These are phyloP conservation scores for Parauchenoglanis ngamensis DNA, from an alignment of 2,797 vertebrate genomes.

Conservation along the genomic window DNA sequence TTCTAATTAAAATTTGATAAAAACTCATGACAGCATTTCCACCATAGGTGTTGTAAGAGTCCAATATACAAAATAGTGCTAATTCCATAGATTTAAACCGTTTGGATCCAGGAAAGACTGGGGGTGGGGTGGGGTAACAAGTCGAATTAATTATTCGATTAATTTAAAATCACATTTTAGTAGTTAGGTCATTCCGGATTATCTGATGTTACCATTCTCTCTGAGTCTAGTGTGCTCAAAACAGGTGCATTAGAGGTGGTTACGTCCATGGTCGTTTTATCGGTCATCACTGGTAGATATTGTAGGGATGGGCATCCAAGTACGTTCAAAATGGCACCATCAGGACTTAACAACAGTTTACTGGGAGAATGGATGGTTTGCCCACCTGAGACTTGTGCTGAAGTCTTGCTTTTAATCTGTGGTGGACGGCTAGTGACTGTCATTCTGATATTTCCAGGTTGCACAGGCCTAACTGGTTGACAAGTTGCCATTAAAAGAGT, in stretches of 20 bases:
- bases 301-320: constrained; percentile 72
- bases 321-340: constrained; percentile 86
- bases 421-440: constrained; percentile 53
- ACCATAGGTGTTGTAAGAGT: neutral
- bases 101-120: neutral
- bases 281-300: constrained; percentile 53
- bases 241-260: constrained; percentile 67
- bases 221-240: constrained; percentile 66
- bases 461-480: constrained; percentile 61
- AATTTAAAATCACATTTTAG: constrained; percentile 5
- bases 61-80: constrained; percentile 45
- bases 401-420: constrained; percentile 59
- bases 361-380: constrained; percentile 74
- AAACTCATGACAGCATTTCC: constrained; percentile 3
- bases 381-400: constrained; percentile 65
- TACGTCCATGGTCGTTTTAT: constrained; percentile 60
- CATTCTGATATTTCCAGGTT: constrained; percentile 54
- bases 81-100: constrained; percentile 8
- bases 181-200: constrained; percentile 8
- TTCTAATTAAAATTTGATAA: constrained; percentile 4
- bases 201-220: constrained; percentile 50
- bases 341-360: constrained; percentile 87
- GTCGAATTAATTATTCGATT: neutral
- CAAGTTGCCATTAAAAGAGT: constrained; percentile 59
- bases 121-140: neutral